These are phyloP conservation scores for Simalia tracyae DNA, from an alignment of 2,797 vertebrate genomes.

Conservation along the genomic window DNA sequence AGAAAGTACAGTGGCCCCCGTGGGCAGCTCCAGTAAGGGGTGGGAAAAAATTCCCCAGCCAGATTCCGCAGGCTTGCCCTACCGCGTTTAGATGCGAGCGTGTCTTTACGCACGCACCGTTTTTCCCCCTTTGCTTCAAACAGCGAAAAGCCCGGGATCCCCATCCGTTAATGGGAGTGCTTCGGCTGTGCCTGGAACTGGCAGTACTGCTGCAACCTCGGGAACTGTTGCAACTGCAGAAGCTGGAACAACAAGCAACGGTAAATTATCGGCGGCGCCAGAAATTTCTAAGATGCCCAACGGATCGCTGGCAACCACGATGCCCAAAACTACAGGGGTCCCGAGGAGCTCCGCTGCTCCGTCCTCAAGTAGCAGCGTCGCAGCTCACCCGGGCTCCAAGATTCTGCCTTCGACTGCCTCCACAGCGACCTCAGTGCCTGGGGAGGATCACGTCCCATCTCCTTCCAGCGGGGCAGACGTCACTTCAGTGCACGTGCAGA, in stretches of 20 bases:
- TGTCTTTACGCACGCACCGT: neutral
- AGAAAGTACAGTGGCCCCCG: too few species aligned
- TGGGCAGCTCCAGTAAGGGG: neutral
- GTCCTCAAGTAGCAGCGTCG: rapidly evolving
- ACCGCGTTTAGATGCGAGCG: neutral
- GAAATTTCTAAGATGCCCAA: neutral
- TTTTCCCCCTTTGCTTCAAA: neutral
- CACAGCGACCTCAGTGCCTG: rapidly evolving
- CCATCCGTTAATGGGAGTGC: rapidly evolving
- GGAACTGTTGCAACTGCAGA: neutral
- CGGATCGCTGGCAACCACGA: neutral
- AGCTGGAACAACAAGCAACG: neutral
- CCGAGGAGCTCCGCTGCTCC: rapidly evolving
- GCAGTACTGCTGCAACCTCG: rapidly evolving
- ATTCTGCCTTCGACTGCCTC: rapidly evolving
- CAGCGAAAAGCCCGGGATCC: rapidly evolving
- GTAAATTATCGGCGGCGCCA: neutral
- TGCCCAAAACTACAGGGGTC: rapidly evolving
- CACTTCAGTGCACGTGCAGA: too few species aligned
- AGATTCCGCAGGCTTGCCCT: neutral
- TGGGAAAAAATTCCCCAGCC: neutral
- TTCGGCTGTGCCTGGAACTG: rapidly evolving
- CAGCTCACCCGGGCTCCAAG: neutral
- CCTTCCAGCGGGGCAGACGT: rapidly evolving
- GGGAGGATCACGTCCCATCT: rapidly evolving